Evolutionary conservation across 2,113 vertebrate species (phyloP).

Genomic region (Dascyllus trimaculatus): DNA sequence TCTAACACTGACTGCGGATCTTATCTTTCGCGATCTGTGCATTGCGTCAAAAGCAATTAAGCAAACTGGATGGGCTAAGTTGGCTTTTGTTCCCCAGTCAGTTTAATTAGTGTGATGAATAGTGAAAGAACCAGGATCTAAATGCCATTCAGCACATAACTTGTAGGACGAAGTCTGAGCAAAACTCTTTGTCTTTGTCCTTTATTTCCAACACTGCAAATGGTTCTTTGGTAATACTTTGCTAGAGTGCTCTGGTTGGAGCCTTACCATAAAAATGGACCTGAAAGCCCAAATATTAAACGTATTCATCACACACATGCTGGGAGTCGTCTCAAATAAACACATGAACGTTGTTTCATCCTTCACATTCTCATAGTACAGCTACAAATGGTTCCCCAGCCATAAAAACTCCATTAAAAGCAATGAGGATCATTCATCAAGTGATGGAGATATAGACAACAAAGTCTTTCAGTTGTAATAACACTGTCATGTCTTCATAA

Average conservation of each 20-base stretch:
- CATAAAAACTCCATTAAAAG: slow-evolving; percentile 7
- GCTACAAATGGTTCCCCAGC: background rate
- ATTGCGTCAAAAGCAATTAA: slow-evolving; percentile 78
- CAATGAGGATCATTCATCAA: background rate
- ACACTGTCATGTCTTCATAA: background rate
- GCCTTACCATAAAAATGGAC: background rate
- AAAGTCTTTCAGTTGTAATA: background rate
- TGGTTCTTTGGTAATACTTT: slow-evolving; percentile 6
- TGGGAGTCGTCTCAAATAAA: background rate
- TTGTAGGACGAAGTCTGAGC: slow-evolving; percentile 2
- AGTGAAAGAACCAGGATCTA: slow-evolving; percentile 35
- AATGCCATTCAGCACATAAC: slow-evolving; percentile 53
- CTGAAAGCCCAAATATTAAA: slow-evolving; percentile 9
- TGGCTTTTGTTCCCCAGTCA: slow-evolving; percentile 71
- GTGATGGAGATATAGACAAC: background rate
- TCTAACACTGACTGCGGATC: slow-evolving; percentile 63
- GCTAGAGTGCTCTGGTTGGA: background rate
- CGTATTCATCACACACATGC: background rate
- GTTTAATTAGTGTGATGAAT: slow-evolving; percentile 73
- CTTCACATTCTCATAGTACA: background rate
- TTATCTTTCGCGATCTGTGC: slow-evolving; percentile 69
- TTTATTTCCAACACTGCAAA: slow-evolving; percentile 42
- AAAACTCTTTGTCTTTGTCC: slow-evolving; percentile 45
- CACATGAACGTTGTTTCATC: background rate
- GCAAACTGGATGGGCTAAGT: slow-evolving; percentile 64